Base-by-base conservation (phyloP, 1,140 invertebrate species). In the Drosophila lini region DNA sequence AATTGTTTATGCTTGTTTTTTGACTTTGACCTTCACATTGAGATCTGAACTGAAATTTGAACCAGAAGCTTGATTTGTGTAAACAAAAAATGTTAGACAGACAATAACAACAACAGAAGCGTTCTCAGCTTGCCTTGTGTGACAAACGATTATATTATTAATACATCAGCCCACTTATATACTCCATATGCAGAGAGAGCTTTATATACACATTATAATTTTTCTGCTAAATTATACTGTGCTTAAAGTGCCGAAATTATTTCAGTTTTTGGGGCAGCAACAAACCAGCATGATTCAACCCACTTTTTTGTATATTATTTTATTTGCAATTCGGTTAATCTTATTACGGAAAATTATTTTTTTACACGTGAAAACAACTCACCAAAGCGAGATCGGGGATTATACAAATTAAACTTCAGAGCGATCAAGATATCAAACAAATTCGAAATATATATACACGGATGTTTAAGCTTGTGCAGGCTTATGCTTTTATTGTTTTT, bases 21-120 rank as follows among this genome's bases (percentile, higher is more conserved):
- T 69, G 78, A 71, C 78, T 67, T 88, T 83, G 82, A 86, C 82
- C 84, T 86, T 86, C 80, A 86, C 83, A 88, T 81, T 73, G 82
- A 83, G 78, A 83, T 57, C 56, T 53, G 78, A 83, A 64, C 52
- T 53, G 76, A 88, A 88, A 83, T 80, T 83, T 69, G 74, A 88
- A 69, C 75, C 71, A 82, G 74, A 71, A 59, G 42, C 69, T 69
- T 40, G 67, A 73, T 48, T 71, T 73, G 67, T 53, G 71, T 86
- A 75, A 86, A 71, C 82, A 81, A 85, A 81, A 85, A 86, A 60
- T 71, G 68, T 86, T 78, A 75, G 70, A 56, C 70, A 47, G 50
- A 58, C 41, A 70, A 70, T 7, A 77, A 62, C 44, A 76, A 75
- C 25, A 42, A 53, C 36, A 65, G 60, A 60, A 74, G 52, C 16